Evolutionary conservation across 1,140 invertebrate species (phyloP).

Genomic region (Rhopalosiphum padi): DNA sequence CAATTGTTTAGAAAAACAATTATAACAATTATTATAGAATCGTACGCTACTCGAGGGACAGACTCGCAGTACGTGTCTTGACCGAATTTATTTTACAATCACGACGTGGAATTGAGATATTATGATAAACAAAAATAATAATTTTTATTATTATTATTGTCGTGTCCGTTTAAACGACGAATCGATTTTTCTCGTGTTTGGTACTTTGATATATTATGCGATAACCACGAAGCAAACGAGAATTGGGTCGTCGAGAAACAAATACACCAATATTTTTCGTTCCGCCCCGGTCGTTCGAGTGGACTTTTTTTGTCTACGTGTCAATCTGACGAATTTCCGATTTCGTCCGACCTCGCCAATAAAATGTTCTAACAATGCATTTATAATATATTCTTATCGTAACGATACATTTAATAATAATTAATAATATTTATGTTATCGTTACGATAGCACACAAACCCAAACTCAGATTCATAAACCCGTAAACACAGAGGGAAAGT

Average conservation of each 20-base stretch:
- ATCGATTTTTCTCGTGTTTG: background rate
- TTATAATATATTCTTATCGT: background rate
- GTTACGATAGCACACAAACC: background rate
- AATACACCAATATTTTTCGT: background rate
- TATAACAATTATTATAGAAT: background rate
- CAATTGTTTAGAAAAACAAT: background rate
- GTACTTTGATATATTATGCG: background rate
- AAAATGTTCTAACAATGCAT: background rate
- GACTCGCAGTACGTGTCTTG: background rate
- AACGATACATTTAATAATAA: too few relatives aligned
- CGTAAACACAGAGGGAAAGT: slow-evolving; percentile 13
- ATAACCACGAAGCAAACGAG: background rate
- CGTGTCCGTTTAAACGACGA: background rate
- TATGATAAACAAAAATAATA: background rate
- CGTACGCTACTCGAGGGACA: background rate
- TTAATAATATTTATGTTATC: background rate
- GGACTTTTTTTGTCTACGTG: background rate
- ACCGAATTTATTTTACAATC: background rate
- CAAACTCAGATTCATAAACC: background rate
- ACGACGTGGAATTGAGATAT: background rate
- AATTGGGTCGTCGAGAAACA: background rate
- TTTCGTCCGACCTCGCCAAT: background rate
- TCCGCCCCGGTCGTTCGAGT: background rate
- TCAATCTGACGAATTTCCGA: background rate
- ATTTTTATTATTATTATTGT: background rate